Base-by-base conservation (phyloP, 2,113 vertebrate genomes). In the Catharus bicknelli region DNA sequence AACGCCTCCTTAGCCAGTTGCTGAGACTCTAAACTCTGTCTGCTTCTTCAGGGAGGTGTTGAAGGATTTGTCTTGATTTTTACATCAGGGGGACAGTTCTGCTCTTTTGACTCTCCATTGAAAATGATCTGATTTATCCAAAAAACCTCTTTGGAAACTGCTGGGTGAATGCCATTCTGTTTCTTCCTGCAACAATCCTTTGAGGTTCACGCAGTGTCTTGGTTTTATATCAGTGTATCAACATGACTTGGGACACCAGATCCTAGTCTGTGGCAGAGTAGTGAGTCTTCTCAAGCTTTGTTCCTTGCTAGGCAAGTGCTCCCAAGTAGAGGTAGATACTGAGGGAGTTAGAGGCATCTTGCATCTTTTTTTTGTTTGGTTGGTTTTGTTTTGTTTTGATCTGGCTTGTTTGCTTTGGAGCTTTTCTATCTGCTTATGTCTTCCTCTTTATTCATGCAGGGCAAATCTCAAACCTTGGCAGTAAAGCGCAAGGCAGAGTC, bases 401-500 rank as follows among this genome's bases (percentile, higher is more conserved):
- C 40, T 77, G 26, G 40, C 27, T 63, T 63, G 45, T 66, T 78
- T 86, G 29, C 67, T 81, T 90, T 87, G 47, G 16, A 70, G 57
- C 50, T 53, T 22, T 73, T 73, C 15, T 84, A 0, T 73, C 55
- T 74, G 22, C 38, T 93, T 66, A 92, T 1, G 0, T 30, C 1
- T 83, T 76, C 22, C 29, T 75, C 40, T 94, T 72, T 53, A 27
- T n/a, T 83, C 22, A 32, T 32, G 2, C 50, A 98, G 98, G 84
- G 95, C 59, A 98, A 98, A 91, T 95, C 97, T 47, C 98, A 97
- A 95, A 95, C 97, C 12, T 38, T 97, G 69, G 94, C 96, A 3
- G 94, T 97, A 23, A 98, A 98, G 76, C 97, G 98, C 59, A 98
- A 98, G 83, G 98, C 97, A 36, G 98, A 98, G 54, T 96, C 96